Conservation (phyloP, 2,888 invertebrate species). For the Nudaria mundana region DNA sequence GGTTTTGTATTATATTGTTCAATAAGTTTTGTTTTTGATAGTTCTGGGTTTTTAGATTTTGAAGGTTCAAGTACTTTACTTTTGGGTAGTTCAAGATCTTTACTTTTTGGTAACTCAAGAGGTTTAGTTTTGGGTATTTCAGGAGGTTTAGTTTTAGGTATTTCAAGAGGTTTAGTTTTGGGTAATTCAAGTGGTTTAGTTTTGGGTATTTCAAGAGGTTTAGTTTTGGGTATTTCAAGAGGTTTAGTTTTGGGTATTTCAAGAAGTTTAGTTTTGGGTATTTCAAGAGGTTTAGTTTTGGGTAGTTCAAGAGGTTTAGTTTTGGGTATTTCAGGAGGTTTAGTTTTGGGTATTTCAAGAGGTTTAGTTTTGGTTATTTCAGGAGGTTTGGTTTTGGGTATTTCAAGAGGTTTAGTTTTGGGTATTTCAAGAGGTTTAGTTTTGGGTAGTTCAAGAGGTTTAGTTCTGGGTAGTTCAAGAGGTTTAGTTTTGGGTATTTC, state of each 20-base stretch:
- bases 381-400: conserved; percentile 5
- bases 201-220: too few species aligned
- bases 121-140: conserved; percentile 16
- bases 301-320: conserved; percentile 10
- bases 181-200: too few species aligned
- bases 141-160: too few species aligned
- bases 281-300: conserved; percentile 6
- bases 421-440: conserved; percentile 3
- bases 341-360: conserved; percentile 2
- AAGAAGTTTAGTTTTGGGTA: conserved; percentile 14
- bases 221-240: too few species aligned
- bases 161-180: too few species aligned
- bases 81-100: conserved; percentile 1
- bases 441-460: conserved; percentile 11
- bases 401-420: conserved; percentile 1
- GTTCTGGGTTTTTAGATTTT: conserved; percentile 5
- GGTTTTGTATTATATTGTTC: conserved; percentile 4
- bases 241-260: conserved; percentile 15
- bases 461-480: conserved; percentile 16
- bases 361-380: conserved; percentile 4
- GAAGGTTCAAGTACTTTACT: not conserved
- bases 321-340: conserved; percentile 13
- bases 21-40: conserved; percentile 1
- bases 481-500: conserved; percentile 4
- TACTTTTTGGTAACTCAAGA: conserved; percentile 24